Evolutionary conservation across 2,888 invertebrate species (phyloP), one percentile per base, ranked within the genome.

Genomic region (Cheilosia impressa): DNA sequence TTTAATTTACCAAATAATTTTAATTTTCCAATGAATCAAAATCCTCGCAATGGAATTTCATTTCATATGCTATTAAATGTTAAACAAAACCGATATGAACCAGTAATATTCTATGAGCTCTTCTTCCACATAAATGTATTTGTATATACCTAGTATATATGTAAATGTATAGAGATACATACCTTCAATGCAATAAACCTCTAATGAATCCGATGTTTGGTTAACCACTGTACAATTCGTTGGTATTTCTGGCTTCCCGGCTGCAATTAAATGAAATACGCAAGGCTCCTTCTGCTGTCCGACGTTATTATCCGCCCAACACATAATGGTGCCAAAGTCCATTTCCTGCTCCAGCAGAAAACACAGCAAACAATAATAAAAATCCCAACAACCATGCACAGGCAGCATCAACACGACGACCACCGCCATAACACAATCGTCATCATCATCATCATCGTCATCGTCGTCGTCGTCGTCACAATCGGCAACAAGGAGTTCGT

Each of bases 181-280:
- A 93, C 93, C 95, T 90, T 95, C 94, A 73, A 93, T 93, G 91
- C 96, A 96, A 90, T 95, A 95, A 68, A 96, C 95, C 89, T 95
- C 95, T 89, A 96, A 92, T 19, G 96, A 96, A 87, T 95, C 95
- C 62, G 95, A 95, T 82, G 96, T 96, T 92, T 96, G 95, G 93
- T 96, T 96, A 89, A 95, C 94, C 87, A 96, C 93, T 47, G 95
- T 95, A 92, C 96, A 96, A 92, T 96, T 96, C 92, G 94, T 94
- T 57, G 96, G 96, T 31, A 95, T 94, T 91, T 96, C 96, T 62
- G 96, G 96, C 91, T 96, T 96, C 58, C 96, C 96, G 91, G 95
- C 96, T 27, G 95, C 95, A 89, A 96, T 96, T 88, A 96, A 94
- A 91, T 95, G 95, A 92, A 95, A 96, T 87, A 95, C 94, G 92